These are phyloP conservation scores for Macrotis lagotis DNA, from an alignment of 2,113 vertebrate species.

Conservation along the genomic window DNA sequence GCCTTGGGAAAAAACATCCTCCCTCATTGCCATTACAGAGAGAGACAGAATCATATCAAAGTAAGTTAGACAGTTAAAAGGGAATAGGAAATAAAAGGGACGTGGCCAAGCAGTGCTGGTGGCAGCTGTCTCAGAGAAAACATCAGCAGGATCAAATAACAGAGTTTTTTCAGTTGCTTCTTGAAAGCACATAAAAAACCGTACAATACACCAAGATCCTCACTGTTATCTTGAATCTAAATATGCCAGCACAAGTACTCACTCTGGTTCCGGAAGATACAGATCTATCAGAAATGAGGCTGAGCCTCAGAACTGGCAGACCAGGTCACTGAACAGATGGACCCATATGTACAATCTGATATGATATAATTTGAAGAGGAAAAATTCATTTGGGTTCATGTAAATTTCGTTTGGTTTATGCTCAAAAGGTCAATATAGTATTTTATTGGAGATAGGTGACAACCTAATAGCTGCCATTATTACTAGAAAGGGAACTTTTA, in stretches of 20 bases:
- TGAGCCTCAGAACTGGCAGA: slow-evolving; percentile 24
- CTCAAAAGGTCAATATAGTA: neutral
- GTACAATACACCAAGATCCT: slow-evolving; percentile 66
- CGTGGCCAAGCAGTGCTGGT: slow-evolving; percentile 85
- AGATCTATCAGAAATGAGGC: neutral
- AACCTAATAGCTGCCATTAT: neutral
- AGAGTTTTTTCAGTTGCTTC: slow-evolving; percentile 83
- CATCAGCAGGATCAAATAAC: slow-evolving; percentile 86
- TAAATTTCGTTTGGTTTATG: neutral
- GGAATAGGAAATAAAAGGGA: slow-evolving; percentile 89
- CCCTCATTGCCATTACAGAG: slow-evolving; percentile 85
- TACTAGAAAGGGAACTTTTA: neutral
- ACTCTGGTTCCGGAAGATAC: slow-evolving; percentile 40
- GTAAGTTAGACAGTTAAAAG: slow-evolving; percentile 86
- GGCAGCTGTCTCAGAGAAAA: slow-evolving; percentile 84
- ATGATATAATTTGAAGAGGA: slow-evolving; percentile 41
- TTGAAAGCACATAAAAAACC: slow-evolving; percentile 80
- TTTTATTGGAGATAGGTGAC: neutral
- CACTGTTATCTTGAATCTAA: slow-evolving; percentile 77
- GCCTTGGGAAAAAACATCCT: slow-evolving; percentile 83
- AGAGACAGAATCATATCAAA: slow-evolving; percentile 88
- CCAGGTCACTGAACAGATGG: slow-evolving; percentile 62
- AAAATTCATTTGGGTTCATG: slow-evolving; percentile 29
- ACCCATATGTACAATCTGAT: slow-evolving; percentile 50
- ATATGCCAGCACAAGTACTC: slow-evolving; percentile 32